Evolutionary conservation across 2,797 vertebrate species (phyloP).

Genomic region (Tragopan temminckii): DNA sequence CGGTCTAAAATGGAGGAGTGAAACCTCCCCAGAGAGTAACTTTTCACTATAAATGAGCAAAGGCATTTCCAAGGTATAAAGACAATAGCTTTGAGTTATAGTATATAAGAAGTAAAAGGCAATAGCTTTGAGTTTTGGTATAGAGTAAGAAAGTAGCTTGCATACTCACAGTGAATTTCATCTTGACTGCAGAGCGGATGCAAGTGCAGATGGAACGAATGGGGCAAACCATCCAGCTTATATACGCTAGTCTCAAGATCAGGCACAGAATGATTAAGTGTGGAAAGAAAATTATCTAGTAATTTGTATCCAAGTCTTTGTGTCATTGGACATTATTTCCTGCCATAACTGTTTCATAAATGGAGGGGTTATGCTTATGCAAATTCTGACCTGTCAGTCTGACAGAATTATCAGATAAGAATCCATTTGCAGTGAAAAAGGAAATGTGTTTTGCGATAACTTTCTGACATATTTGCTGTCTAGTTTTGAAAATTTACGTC

Average conservation of each 20-base stretch:
- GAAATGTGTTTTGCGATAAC: constrained; percentile 35
- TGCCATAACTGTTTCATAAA: not conserved
- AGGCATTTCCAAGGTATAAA: not conserved
- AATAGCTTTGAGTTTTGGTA: not conserved
- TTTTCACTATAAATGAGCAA: not conserved
- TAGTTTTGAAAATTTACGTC: not conserved
- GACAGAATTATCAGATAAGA: constrained; percentile 4
- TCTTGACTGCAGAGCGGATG: constrained; percentile 57
- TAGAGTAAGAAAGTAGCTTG: not conserved
- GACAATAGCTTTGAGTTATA: not conserved
- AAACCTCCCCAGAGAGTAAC: not conserved
- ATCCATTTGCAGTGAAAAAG: constrained; percentile 28
- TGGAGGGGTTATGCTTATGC: not conserved
- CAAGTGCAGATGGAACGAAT: not conserved
- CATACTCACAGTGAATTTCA: constrained; percentile 76
- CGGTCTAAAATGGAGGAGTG: not conserved
- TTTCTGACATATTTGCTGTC: not conserved
- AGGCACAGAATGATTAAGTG: constrained; percentile 38
- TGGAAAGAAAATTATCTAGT: constrained; percentile 29
- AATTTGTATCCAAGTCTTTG: not conserved
- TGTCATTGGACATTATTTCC: not conserved
- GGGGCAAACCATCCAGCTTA: constrained; percentile 1
- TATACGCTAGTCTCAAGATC: constrained; percentile 39
- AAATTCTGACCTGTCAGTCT: not conserved
- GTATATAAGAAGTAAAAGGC: not conserved